Conservation (phyloP, 92 coral and sea anemone species). For the Porites cylindrica region DNA sequence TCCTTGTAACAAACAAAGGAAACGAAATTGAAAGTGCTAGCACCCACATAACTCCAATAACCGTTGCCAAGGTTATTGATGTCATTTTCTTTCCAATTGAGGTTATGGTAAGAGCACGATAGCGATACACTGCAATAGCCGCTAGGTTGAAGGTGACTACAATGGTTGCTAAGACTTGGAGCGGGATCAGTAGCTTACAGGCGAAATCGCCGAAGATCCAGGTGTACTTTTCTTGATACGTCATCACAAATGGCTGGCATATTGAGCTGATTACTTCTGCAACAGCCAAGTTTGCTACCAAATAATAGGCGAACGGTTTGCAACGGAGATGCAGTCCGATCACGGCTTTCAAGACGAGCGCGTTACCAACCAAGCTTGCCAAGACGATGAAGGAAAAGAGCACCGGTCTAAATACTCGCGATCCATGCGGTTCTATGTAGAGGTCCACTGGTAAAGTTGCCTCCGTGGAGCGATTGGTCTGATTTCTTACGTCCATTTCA, state of each 20-base stretch:
- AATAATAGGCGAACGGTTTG: constrained; percentile 71
- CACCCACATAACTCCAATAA: constrained; percentile 59
- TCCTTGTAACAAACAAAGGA: constrained; percentile 55
- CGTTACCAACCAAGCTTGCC: constrained; percentile 61
- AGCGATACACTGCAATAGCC: constrained; percentile 72
- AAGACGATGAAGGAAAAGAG: constrained; percentile 45
- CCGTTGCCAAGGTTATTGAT: constrained; percentile 11
- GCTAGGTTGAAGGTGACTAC: constrained; percentile 83
- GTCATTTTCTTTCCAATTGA: constrained; percentile 19
- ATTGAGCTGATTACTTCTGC: constrained; percentile 78
- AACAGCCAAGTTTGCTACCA: constrained; percentile 83
- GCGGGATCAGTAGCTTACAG: constrained; percentile 70
- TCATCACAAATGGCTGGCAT: constrained; percentile 63
- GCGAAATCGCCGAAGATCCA: constrained; percentile 82
- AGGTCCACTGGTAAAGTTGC: neutral
- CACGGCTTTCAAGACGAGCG: constrained; percentile 66
- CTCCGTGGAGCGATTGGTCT: neutral
- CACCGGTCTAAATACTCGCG: constrained; percentile 15
- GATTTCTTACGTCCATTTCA: constrained; percentile 13
- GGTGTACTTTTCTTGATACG: constrained; percentile 48
- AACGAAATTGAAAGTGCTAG: constrained; percentile 48
- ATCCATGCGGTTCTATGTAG: constrained; percentile 7
- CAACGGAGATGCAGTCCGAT: constrained; percentile 19
- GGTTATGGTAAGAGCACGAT: constrained; percentile 3
- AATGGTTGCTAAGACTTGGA: constrained; percentile 65